Base-by-base conservation (phyloP, 2,888 invertebrate species). In the Melieria picta region DNA sequence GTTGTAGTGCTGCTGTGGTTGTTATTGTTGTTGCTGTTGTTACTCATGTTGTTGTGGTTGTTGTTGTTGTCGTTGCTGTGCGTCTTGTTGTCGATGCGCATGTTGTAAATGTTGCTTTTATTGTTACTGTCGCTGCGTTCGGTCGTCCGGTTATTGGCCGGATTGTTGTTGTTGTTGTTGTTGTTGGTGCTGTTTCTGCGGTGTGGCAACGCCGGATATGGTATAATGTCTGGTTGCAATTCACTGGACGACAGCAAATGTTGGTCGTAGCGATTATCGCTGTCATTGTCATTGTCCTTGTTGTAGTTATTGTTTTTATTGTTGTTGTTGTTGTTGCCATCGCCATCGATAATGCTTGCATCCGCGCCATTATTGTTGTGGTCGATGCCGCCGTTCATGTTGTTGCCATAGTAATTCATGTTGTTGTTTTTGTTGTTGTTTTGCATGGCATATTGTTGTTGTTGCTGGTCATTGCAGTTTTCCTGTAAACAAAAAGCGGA, bases 191-290 rank as follows among this genome's bases (percentile, higher is more conserved):
- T 7, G 47, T 47, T 56, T 46, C 58, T 55, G 52, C 67, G 60
- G 62, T 73, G 75, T 71, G 73, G 75, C 64, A 72, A 73, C 56
- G 82, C 75, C 58, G 83, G 84, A 80, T 83, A 83, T 72, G 83
- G 83, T 80, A 83, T 84, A 42, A 83, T 83, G 74, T 83, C 83
- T 62, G 84, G 83, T 69, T 83, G 84, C 72, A 79, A 79, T 78
- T 83, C 83, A 75, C 80, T 77, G 61, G 83, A 81, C 64, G 76
- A 66, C 65, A 61, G 11, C 48, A 69, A 45, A 61, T 63, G 48
- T 50, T 69, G 61, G 16, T 62, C 65, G 57, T 71, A 65, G 62
- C 72, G 66, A 66, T 71, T 57, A 72, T 75, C 72, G 16, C 57
- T 62, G 52, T 65, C 69, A 65, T 69, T 63, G 50, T 62, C 30